Base-by-base conservation (phyloP, 1,140 invertebrate genomes). In the Hyles vespertilio region DNA sequence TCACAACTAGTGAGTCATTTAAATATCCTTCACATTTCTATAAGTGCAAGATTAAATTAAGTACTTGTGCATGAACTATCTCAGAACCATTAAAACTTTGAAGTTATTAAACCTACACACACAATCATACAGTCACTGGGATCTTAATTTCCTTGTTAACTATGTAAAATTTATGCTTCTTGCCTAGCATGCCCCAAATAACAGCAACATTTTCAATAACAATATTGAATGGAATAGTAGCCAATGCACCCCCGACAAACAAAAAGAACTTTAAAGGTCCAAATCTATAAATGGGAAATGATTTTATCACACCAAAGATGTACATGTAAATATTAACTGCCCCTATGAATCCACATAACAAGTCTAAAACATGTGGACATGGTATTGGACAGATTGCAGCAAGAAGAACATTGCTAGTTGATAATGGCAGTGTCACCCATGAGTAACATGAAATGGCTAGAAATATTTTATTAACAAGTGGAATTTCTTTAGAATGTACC, bases 271-370 rank as follows among this genome's bases (percentile, higher is more conserved):
- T 93, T 4, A 94, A 68, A 51, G 95, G 74, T 5, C 97, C 97
- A 73, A 97, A 94, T 69, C 97, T 92, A 74, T 96, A 94, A 0
- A 98, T 87, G 7, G 95, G 96, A 78, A 99, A 98, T 36, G 97
- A 98, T 81, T 98, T 98, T 33, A 98, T 92, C 0, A 98, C 97
- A 62, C 98, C 98, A 89, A 98, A 98, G 47, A 98, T 92, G 79
- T 98, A 99, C 94, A 99, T 97, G 82, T 98, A 99, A 70, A 98
- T 94, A 84, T 97, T 98, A 3, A 98, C 95, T 48, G 94, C 97
- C 52, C 94, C 96, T 63, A 97, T 95, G 75, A 98, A 98, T 48
- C 95, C 94, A 85, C 95, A 96, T 2, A 97, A 71, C 63, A 97
- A 93, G 84, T 98, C 96, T 61, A 98, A 92, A 36, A 94, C 49